Evolutionary conservation across 1,140 invertebrate genomes (phyloP).

Genomic region (Periplaneta americana): DNA sequence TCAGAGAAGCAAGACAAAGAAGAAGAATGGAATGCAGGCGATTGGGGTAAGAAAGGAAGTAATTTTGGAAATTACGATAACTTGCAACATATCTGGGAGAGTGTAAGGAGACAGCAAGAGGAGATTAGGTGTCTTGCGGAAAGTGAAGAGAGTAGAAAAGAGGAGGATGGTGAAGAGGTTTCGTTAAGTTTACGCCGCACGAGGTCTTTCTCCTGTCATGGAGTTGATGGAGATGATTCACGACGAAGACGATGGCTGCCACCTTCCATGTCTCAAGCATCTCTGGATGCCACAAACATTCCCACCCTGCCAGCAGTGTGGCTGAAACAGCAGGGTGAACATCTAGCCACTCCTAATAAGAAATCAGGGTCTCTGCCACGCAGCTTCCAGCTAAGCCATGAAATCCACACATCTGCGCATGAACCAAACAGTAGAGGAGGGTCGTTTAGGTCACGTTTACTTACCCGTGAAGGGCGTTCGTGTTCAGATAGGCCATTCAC

Average conservation of each 20-base stretch:
- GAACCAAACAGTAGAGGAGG: background rate
- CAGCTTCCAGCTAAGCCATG: conserved; percentile 59
- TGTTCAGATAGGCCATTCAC: conserved; percentile 51
- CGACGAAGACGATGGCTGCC: too few relatives aligned
- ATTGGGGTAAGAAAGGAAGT: background rate
- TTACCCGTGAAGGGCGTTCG: background rate
- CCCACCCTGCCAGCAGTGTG: conserved; percentile 53
- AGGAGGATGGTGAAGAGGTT: background rate
- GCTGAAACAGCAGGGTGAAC: conserved; percentile 52
- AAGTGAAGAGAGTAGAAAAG: background rate
- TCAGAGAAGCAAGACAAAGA: background rate
- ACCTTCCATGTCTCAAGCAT: background rate
- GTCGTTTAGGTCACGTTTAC: background rate
- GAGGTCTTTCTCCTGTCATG: background rate
- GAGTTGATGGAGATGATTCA: background rate
- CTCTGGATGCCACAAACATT: conserved; percentile 1
- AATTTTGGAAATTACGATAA: conserved; percentile 41
- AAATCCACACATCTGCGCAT: conserved; percentile 33
- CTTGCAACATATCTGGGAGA: conserved; percentile 41
- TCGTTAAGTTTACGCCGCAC: background rate
- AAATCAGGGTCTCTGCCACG: conserved; percentile 74
- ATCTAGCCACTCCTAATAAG: conserved; percentile 39
- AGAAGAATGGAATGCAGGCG: background rate
- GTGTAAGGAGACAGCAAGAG: conserved; percentile 21
- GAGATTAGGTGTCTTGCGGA: conserved; percentile 4